Evolutionary conservation across 2,797 vertebrate genomes (phyloP).

Genomic region (Clarias pachynema): DNA sequence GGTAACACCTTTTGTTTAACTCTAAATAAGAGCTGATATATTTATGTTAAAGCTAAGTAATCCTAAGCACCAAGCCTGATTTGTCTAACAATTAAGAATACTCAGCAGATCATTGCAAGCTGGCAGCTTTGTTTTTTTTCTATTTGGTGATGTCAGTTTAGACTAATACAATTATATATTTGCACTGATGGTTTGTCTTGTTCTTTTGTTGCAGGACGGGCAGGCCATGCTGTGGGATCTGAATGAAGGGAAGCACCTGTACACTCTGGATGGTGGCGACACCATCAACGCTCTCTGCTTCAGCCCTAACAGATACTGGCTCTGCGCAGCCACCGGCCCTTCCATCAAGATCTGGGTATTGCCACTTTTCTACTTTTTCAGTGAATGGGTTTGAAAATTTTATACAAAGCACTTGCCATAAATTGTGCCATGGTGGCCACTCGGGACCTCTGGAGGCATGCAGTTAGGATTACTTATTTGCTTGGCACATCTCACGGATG

Average conservation of each 20-base stretch:
- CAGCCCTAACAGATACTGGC: conserved; percentile 98
- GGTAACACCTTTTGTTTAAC: conserved; percentile 68
- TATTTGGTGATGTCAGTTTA: not conserved
- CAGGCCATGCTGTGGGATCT: conserved; percentile 98
- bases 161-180: not conserved
- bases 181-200: not conserved
- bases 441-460: too few species aligned
- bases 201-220: conserved; percentile 77
- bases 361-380: not conserved
- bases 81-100: not conserved
- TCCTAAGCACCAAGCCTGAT: not conserved
- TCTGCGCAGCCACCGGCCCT: conserved; percentile 94
- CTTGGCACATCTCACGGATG: too few species aligned
- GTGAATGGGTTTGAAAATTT: not conserved
- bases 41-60: not conserved
- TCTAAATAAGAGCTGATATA: not conserved
- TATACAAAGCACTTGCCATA: not conserved
- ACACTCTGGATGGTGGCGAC: conserved; percentile 94
- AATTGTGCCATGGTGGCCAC: too few species aligned
- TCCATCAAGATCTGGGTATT: conserved; percentile 98
- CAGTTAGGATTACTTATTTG: too few species aligned
- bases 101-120: not conserved
- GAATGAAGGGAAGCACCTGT: conserved; percentile 97
- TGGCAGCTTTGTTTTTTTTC: not conserved
- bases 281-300: conserved; percentile 95